Conservation (phyloP, 1,140 invertebrate species). For the Anastrepha obliqua region DNA sequence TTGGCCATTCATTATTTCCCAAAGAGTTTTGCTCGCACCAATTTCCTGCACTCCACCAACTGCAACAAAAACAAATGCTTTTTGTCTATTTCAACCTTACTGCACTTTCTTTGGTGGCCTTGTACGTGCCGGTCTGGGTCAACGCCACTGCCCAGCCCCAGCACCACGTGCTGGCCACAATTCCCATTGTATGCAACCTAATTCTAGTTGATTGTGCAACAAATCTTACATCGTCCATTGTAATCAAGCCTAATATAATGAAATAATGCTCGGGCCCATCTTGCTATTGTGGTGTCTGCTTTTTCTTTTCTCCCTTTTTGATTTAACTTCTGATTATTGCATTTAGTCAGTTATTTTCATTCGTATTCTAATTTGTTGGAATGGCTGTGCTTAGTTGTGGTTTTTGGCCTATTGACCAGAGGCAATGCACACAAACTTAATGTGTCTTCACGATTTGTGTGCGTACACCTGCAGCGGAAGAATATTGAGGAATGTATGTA, state of each 20-base stretch:
- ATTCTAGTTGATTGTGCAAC: conserved; percentile 45
- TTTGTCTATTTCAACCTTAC: neutral
- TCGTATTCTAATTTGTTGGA: neutral
- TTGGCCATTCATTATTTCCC: conserved; percentile 27
- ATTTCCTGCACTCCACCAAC: neutral
- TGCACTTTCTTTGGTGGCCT: neutral
- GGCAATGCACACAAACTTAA: too few species aligned
- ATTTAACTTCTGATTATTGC: neutral
- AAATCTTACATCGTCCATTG: conserved; percentile 33
- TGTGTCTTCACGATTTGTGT: neutral
- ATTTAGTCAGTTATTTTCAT: neutral
- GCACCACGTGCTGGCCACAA: conserved; percentile 25
- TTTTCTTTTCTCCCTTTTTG: neutral
- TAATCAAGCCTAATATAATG: neutral
- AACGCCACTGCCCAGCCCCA: neutral
- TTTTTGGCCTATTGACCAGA: neutral
- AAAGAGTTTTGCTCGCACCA: conserved; percentile 19
- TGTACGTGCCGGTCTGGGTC: neutral
- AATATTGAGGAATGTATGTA: too few species aligned
- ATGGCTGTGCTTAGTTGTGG: neutral
- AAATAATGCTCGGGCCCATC: neutral
- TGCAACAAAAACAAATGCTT: neutral
- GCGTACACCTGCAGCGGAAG: neutral
- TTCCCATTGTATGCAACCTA: conserved; percentile 42
- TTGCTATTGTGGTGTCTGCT: neutral